phyloP scores from a whole-genome alignment of 2,888 invertebrate genomes.

The Chymomyza fuscimana region DNA sequence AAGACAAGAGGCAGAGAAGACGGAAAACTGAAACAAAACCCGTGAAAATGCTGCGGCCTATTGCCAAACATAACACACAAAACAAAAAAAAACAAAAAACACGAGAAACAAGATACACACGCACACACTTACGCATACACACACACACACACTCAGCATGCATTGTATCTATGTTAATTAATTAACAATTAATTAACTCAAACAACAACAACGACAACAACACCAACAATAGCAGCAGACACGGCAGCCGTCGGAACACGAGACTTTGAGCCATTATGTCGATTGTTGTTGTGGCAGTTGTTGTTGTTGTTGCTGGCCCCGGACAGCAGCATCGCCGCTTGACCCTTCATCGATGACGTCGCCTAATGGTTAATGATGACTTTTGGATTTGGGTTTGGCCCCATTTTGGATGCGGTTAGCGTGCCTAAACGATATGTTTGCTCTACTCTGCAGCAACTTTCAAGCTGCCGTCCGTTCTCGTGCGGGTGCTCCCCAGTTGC shows the following conservation, averaged over 20 bases:
- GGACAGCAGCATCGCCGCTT: conserved; percentile 12
- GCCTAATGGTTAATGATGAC: conserved; percentile 71
- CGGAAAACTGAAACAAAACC: conserved; percentile 26
- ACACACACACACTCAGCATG: conserved; percentile 19
- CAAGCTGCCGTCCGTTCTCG: conserved; percentile 37
- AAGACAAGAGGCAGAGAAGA: conserved; percentile 18
- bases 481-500: neutral
- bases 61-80: conserved; percentile 36
- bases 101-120: conserved; percentile 4
- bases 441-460: conserved; percentile 36
- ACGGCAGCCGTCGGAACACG: conserved; percentile 19
- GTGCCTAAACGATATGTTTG: conserved; percentile 62
- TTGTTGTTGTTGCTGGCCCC: neutral
- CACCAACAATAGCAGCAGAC: conserved; percentile 5
- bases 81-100: neutral
- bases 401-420: conserved; percentile 56
- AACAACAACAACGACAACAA: conserved; percentile 44
- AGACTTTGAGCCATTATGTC: conserved; percentile 18
- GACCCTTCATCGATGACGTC: conserved; percentile 62
- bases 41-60: conserved; percentile 58
- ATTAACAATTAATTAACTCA: conserved; percentile 71
- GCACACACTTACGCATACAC: conserved; percentile 23
- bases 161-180: conserved; percentile 70
- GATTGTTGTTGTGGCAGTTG: neutral
- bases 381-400: conserved; percentile 65